Evolutionary conservation across 2,888 invertebrate species (phyloP), one percentile per base, ranked within the genome.

Genomic region (Neria commutata): DNA sequence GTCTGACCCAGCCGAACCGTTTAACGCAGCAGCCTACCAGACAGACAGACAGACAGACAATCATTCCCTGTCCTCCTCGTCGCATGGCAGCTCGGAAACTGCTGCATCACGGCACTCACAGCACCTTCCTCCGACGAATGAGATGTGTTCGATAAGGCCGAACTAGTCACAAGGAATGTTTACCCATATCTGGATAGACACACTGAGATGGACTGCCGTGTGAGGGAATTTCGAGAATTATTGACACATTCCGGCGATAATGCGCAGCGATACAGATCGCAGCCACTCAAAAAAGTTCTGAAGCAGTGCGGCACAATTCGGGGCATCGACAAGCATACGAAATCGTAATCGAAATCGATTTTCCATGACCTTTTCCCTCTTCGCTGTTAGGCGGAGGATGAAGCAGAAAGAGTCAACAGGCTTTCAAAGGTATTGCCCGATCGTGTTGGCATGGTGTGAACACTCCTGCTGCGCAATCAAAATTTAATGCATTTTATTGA

Each of bases 401-500:
- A n/a, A 3, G 26, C 11, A 33, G 17, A 23, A 11, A 37, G 42
- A 37, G 16, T 10, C 17, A 47, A 29, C 25, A 56, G 4, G 3
- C 5, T 42, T 47, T 25, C 47, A 47, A 16, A 19, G 19, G 11
- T 34, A 51, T 34, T 37, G 34, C 24, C 37, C 40, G 34, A 24
- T 33, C 29, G 50, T 45, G 48, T 48, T n/a, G 53, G 45, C 33
- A 34, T 33, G 10, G 8, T 19, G 33, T 23, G 37, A 51, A 52
- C 33, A 26, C 58, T 52, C 64, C 60, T 54, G 64, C 64, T 60
- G 64, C 25, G 61, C 54, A 56, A 62, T 58, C 60, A 63, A 60
- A 58, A 58, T 58, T 60, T 53, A 21, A 62, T 56, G 58, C 47
- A 21, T 60, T 59, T 61, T 61, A 57, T 53, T 55, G 33, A 51